Evolutionary conservation across 23 tunicate genomes (phyloP).

Genomic region (Ascidia mentula): DNA sequence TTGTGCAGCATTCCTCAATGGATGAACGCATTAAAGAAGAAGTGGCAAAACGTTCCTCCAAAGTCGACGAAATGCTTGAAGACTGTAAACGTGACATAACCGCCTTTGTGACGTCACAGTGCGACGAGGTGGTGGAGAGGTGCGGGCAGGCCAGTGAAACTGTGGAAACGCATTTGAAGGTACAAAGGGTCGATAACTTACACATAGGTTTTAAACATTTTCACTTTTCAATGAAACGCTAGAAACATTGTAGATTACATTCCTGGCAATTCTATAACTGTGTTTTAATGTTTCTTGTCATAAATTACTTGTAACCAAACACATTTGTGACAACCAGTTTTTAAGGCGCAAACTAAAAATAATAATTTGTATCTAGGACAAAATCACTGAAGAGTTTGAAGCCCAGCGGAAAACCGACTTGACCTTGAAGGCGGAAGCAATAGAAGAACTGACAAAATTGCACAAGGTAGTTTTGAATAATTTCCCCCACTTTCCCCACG

Average conservation of each 20-base stretch:
- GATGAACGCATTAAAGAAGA: neutral
- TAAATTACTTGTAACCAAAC: too few species aligned
- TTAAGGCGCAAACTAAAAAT: too few species aligned
- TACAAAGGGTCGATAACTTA: too few species aligned
- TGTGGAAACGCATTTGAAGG: neutral
- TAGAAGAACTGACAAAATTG: neutral
- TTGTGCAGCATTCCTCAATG: neutral
- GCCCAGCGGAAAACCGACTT: neutral
- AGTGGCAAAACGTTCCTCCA: neutral
- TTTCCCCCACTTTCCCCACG: too few species aligned
- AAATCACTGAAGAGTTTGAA: neutral
- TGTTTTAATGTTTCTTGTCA: too few species aligned
- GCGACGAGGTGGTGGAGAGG: neutral
- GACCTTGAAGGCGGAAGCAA: neutral
- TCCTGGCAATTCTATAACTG: too few species aligned
- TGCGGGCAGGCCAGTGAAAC: neutral
- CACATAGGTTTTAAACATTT: too few species aligned
- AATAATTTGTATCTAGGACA: too few species aligned
- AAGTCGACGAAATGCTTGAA: neutral
- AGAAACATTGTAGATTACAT: too few species aligned
- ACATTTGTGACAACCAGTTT: too few species aligned
- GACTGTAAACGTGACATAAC: neutral
- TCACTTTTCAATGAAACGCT: too few species aligned
- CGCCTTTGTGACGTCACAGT: slow-evolving; percentile 3
- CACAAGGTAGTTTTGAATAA: neutral